Conservation (phyloP, 2,797 vertebrate genomes). For the Megalops cyprinoides region DNA sequence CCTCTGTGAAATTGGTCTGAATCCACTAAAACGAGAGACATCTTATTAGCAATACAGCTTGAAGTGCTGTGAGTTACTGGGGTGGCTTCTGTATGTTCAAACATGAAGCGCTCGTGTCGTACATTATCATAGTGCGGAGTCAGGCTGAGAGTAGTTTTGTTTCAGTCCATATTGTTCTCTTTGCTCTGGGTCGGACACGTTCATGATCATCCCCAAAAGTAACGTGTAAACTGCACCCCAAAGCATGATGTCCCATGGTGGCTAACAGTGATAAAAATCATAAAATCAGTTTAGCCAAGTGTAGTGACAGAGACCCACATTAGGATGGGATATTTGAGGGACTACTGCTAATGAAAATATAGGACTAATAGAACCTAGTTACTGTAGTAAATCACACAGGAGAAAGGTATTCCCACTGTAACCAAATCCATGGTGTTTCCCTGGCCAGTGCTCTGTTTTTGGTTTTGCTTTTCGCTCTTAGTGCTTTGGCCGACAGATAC, state of each 20-base stretch:
- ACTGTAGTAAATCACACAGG: too few relatives aligned
- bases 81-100: too few relatives aligned
- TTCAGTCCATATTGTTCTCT: too few relatives aligned
- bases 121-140: too few relatives aligned
- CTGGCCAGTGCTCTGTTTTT: not conserved
- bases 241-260: too few relatives aligned
- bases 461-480: not conserved
- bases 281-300: not conserved
- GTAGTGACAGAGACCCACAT: not conserved
- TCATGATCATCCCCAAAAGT: too few relatives aligned
- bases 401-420: too few relatives aligned
- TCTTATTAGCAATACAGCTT: not conserved
- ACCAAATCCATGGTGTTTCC: slow-evolving; percentile 8
- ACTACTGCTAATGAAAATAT: slow-evolving; percentile 3
- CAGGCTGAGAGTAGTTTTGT: too few relatives aligned
- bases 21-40: not conserved
- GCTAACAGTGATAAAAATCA: slow-evolving; percentile 24
- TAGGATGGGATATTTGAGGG: slow-evolving; percentile 9
- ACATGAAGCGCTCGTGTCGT: too few relatives aligned
- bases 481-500: not conserved
- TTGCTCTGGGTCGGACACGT: too few relatives aligned
- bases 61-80: too few relatives aligned
- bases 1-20: not conserved
- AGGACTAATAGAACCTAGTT: not conserved
- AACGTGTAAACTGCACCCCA: too few relatives aligned